phyloP scores from a whole-genome alignment of 2,888 invertebrate genomes.

The Amblyjoppa fuscipennis region DNA sequence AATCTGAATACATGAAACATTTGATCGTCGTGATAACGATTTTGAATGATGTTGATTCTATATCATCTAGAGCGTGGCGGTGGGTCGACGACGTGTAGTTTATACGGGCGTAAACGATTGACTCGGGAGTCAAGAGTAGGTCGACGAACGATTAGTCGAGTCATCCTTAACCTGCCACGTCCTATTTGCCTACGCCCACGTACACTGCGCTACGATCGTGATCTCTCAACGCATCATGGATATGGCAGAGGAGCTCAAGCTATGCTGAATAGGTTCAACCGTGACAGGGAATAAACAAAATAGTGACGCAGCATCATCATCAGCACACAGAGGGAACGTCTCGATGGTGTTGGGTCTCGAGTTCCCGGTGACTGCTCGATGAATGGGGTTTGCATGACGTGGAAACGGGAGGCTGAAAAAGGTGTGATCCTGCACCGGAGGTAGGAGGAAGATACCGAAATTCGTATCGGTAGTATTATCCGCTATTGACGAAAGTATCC shows the following conservation, averaged over 20 bases:
- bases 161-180: slow-evolving; percentile 65
- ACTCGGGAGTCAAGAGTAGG: slow-evolving; percentile 63
- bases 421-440: slow-evolving; percentile 29
- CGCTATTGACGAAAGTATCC: slow-evolving; percentile 71
- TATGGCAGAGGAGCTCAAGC: slow-evolving; percentile 58
- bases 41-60: slow-evolving; percentile 66
- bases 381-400: slow-evolving; percentile 43
- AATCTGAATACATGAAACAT: background rate
- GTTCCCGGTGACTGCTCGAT: slow-evolving; percentile 52
- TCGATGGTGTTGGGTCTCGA: slow-evolving; percentile 34
- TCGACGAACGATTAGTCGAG: slow-evolving; percentile 69
- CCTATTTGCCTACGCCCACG: slow-evolving; percentile 74
- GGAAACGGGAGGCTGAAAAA: slow-evolving; percentile 20
- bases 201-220: slow-evolving; percentile 48
- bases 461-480: slow-evolving; percentile 27
- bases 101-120: slow-evolving; percentile 48
- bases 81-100: slow-evolving; percentile 48
- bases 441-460: slow-evolving; percentile 6
- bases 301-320: slow-evolving; percentile 80
- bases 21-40: slow-evolving; percentile 7
- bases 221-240: slow-evolving; percentile 62
- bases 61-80: slow-evolving; percentile 66
- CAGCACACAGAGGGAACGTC: slow-evolving; percentile 13
- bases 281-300: slow-evolving; percentile 81
- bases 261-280: slow-evolving; percentile 74